Evolutionary conservation across 2,797 vertebrate genomes (phyloP).

Genomic region (Fringilla coelebs): DNA sequence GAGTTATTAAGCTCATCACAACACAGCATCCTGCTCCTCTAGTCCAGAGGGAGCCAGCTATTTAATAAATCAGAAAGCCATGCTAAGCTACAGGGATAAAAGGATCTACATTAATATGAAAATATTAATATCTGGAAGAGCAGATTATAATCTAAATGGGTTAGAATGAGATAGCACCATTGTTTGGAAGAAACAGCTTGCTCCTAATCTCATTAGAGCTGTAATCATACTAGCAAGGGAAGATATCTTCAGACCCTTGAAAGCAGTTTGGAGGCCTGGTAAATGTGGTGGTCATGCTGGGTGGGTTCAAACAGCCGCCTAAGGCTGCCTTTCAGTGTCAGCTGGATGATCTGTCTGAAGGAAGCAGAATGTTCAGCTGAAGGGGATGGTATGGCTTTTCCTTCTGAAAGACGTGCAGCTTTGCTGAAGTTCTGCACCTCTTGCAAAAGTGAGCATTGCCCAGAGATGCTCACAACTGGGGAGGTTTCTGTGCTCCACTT

Average conservation of each 20-base stretch:
- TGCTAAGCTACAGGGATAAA: slow-evolving; percentile 26
- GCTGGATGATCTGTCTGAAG: not conserved
- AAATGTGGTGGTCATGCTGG: not conserved
- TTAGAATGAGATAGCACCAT: slow-evolving; percentile 23
- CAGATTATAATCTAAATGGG: slow-evolving; percentile 32
- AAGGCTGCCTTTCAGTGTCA: not conserved
- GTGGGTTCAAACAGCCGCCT: not conserved
- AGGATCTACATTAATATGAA: slow-evolving; percentile 41
- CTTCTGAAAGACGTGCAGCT: not conserved
- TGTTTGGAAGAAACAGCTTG: slow-evolving; percentile 38
- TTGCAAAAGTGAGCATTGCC: not conserved
- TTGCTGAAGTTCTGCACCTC: fast-evolving
- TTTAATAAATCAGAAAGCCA: slow-evolving; percentile 53
- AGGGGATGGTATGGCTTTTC: not conserved
- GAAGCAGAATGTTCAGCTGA: not conserved
- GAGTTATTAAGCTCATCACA: slow-evolving; percentile 26
- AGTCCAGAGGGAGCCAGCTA: slow-evolving; percentile 25
- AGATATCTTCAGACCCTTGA: not conserved
- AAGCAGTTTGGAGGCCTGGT: not conserved
- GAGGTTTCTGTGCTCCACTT: not conserved
- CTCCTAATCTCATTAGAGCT: slow-evolving; percentile 52
- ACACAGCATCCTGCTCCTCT: not conserved
- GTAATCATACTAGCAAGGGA: not conserved
- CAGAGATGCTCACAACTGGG: fast-evolving
- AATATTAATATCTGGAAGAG: slow-evolving; percentile 34